Conservation (phyloP, 1,140 invertebrate genomes). For the Plutomurus gul region DNA sequence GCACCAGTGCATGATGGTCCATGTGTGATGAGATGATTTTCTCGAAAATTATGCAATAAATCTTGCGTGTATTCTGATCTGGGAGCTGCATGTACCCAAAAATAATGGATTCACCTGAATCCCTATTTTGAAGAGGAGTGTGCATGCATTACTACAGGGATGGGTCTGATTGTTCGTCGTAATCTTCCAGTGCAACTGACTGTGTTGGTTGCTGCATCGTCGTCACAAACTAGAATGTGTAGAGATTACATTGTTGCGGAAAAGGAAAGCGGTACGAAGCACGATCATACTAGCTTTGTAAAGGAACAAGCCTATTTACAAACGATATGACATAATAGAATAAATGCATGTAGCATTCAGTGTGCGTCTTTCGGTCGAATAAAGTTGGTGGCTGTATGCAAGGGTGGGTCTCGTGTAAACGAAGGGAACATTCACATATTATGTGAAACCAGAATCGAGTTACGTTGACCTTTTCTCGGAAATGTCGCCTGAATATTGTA, state of each 20-base stretch:
- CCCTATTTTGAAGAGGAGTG: background rate
- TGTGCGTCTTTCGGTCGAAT: background rate
- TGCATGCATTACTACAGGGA: background rate
- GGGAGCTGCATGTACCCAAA: background rate
- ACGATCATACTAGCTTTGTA: too few relatives aligned
- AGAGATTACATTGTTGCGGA: too few relatives aligned
- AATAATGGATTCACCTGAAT: background rate
- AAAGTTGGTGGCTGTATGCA: background rate
- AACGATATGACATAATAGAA: background rate
- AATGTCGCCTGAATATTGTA: too few relatives aligned
- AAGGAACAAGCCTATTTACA: background rate
- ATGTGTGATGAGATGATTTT: too few relatives aligned
- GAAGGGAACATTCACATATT: too few relatives aligned
- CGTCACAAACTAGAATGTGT: too few relatives aligned
- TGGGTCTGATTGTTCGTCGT: background rate
- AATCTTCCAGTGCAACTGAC: background rate
- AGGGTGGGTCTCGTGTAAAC: background rate
- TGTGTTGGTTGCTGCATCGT: too few relatives aligned
- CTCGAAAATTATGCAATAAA: too few relatives aligned
- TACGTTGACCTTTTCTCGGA: too few relatives aligned
- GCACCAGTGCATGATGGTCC: too few relatives aligned
- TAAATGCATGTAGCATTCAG: background rate
- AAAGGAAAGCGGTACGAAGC: too few relatives aligned
- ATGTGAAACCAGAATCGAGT: too few relatives aligned
- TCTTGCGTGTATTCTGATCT: background rate